Evolutionary conservation across 2,888 invertebrate species (phyloP).

Genomic region (Taphrorychus bicolor): DNA sequence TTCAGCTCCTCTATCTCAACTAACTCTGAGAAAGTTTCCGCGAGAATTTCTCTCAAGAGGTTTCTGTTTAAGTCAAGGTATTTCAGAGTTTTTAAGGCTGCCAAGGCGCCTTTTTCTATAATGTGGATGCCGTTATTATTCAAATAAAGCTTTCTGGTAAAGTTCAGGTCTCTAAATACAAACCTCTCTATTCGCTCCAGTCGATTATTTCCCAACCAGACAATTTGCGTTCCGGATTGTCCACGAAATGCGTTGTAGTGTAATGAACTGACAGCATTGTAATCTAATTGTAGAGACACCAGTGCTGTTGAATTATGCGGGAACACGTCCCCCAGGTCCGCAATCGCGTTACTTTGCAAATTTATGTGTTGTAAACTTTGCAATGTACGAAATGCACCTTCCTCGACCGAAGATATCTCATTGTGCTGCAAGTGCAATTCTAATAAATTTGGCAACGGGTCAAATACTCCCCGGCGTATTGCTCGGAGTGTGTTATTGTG

Average conservation of each 20-base stretch:
- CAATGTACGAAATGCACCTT: slow-evolving; percentile 79
- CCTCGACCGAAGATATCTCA: slow-evolving; percentile 79
- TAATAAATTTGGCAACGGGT: slow-evolving; percentile 79
- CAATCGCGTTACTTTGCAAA: slow-evolving; percentile 79
- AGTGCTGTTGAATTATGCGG: slow-evolving; percentile 76
- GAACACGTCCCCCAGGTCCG: slow-evolving; percentile 81
- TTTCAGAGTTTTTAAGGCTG: slow-evolving; percentile 76
- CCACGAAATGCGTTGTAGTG: slow-evolving; percentile 82
- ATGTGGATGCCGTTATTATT: slow-evolving; percentile 82
- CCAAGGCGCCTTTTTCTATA: slow-evolving; percentile 84
- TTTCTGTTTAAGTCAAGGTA: slow-evolving; percentile 84
- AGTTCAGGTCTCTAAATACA: slow-evolving; percentile 79
- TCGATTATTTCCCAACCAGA: slow-evolving; percentile 87
- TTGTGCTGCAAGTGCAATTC: slow-evolving; percentile 91
- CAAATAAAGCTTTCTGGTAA: slow-evolving; percentile 80
- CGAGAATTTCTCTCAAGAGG: slow-evolving; percentile 71
- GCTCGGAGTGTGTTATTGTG: slow-evolving; percentile 84
- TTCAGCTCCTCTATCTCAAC: slow-evolving; percentile 81
- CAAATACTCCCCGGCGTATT: slow-evolving; percentile 81
- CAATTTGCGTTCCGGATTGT: slow-evolving; percentile 83
- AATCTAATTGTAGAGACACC: slow-evolving; percentile 82
- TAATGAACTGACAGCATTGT: slow-evolving; percentile 76
- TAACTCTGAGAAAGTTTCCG: slow-evolving; percentile 78
- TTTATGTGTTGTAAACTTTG: slow-evolving; percentile 85
- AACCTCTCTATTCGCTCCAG: slow-evolving; percentile 74